phyloP scores from a whole-genome alignment of 1,140 invertebrate genomes.

The Calliopsis andreniformis region DNA sequence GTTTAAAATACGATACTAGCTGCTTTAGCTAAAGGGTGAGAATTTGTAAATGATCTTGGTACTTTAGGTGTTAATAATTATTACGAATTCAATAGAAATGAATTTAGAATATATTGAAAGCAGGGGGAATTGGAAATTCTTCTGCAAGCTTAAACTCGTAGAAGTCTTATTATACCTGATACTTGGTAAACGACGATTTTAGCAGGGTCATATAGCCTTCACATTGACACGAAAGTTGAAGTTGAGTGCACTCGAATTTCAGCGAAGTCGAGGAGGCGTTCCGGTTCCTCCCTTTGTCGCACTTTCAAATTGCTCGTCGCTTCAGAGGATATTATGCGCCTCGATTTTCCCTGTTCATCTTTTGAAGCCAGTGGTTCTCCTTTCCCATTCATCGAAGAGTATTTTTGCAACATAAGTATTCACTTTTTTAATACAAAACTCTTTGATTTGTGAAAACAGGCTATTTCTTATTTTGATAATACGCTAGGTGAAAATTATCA shows the following conservation, averaged over 20 bases:
- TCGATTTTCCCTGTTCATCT: slow-evolving; percentile 59
- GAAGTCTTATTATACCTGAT: slow-evolving; percentile 18
- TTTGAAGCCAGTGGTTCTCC: slow-evolving; percentile 63
- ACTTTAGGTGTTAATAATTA: too few species aligned
- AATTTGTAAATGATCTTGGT: too few species aligned
- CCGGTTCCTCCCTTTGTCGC: slow-evolving; percentile 59
- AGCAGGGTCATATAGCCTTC: slow-evolving; percentile 73
- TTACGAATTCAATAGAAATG: too few species aligned
- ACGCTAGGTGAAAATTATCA: background rate
- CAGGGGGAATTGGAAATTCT: background rate
- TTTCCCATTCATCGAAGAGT: background rate
- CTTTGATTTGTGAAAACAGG: too few species aligned
- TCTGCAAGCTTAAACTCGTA: background rate
- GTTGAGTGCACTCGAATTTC: slow-evolving; percentile 78
- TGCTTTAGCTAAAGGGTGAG: background rate
- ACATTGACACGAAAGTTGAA: slow-evolving; percentile 75
- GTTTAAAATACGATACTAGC: background rate
- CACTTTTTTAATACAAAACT: too few species aligned
- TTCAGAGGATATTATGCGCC: slow-evolving; percentile 64
- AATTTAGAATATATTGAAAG: too few species aligned
- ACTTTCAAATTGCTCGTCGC: slow-evolving; percentile 66
- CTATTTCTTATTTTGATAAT: too few species aligned
- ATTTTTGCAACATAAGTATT: too few species aligned
- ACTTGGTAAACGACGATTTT: slow-evolving; percentile 76
- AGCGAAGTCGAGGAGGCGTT: slow-evolving; percentile 71